Evolutionary conservation across 2,113 vertebrate species (phyloP).

Genomic region (Glaucidium brasilianum): DNA sequence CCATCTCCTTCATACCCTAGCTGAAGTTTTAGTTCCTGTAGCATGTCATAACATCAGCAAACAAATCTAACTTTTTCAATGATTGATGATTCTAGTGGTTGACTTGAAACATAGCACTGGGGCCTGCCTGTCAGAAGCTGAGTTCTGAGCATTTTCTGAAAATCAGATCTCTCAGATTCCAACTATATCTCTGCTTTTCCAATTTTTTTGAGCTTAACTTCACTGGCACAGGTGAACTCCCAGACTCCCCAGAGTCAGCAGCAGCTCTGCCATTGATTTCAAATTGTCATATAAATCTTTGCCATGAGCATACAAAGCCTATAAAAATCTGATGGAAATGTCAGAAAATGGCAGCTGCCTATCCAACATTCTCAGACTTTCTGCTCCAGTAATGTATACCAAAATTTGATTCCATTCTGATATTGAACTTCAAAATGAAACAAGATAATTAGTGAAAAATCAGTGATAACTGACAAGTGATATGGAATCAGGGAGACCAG

Average conservation of each 20-base stretch:
- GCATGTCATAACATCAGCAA: background rate
- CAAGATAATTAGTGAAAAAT: background rate
- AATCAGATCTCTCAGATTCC: background rate
- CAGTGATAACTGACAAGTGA: background rate
- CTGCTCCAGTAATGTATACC: background rate
- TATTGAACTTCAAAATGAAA: background rate
- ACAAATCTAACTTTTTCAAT: background rate
- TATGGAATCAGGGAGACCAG: background rate
- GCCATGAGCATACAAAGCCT: background rate
- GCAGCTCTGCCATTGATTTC: conserved; percentile 7
- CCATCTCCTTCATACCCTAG: background rate
- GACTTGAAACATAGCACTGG: background rate
- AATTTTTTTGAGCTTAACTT: background rate
- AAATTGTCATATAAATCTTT: conserved; percentile 7
- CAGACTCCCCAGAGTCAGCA: background rate
- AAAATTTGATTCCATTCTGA: background rate
- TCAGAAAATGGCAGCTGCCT: background rate
- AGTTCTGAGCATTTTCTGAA: background rate
- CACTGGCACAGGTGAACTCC: background rate
- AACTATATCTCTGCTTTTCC: background rate
- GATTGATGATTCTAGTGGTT: background rate
- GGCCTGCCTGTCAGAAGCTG: background rate
- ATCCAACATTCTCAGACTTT: background rate
- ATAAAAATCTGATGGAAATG: background rate
- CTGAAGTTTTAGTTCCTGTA: background rate